Base-by-base conservation (phyloP, 2,888 invertebrate species). In the Siphlonurus alternatus region DNA sequence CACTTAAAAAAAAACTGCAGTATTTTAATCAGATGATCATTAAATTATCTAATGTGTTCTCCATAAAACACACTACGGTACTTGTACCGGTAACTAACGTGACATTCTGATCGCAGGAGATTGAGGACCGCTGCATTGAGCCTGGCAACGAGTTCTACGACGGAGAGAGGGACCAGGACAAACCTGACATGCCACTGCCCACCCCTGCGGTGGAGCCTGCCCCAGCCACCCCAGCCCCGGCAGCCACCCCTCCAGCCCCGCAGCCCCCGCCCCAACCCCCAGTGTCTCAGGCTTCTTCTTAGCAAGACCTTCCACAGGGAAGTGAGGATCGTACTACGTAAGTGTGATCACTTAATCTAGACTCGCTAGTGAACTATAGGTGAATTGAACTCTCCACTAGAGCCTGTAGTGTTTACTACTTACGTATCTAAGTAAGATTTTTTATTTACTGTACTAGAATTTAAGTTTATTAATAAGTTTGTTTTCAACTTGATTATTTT, bases 141-240 rank as follows among this genome's bases (percentile, higher is more conserved):
- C 82, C 88, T 0, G 85, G 86, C 68, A 93, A 90, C 73, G 94
- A 94, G 75, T 94, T 90, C 78, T 94, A 86, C 71, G 88, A 93
- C 63, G 92, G 91, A 1, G 93, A 94, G 63, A 89, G 89, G 69
- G 93, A 93, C 76, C 88, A 93, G 70, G 94, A 93, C 70, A 88
- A 87, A 74, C 83, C 85, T 67, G 73, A 76, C 53, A 66, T 25
- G 20, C 23, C 63, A 25, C 23, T 38, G 7, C 56, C 56, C 7
- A 5, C 5, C 5, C n/a, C 22, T 56, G 56, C 56, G 5, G 56
- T 18, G 20, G 22, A n/a, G 22, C 22, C 56, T 7, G 15, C 56
- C 5, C 20, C 56, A 56, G n/a, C 5, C 5, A 5, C 56, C 56
- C 56, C 56, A 7, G 22, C 56, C 56, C 56, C 56, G 5, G 56